Evolutionary conservation across 23 tunicate genomes (phyloP).

Genomic region (Styela clava): DNA sequence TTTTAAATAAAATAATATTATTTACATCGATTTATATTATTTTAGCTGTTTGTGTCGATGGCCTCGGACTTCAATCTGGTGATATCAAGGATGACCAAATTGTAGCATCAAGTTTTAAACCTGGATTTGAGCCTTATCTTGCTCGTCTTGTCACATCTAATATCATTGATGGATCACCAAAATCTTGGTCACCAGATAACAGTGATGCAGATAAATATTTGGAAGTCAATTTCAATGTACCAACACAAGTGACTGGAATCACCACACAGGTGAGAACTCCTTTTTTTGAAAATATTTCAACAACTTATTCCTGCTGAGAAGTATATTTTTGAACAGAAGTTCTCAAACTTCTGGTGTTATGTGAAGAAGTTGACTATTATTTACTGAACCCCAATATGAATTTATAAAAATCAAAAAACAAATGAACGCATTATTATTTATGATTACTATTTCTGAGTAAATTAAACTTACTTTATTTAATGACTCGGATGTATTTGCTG

Average conservation of each 20-base stretch:
- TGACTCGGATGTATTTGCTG: too few relatives aligned
- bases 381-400: too few relatives aligned
- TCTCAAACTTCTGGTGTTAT: too few relatives aligned
- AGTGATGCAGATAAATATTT: slow-evolving; percentile 47
- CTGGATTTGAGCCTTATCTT: slow-evolving; percentile 42
- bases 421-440: too few relatives aligned
- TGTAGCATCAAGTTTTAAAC: slow-evolving; percentile 48
- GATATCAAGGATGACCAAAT: slow-evolving; percentile 49
- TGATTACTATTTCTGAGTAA: too few relatives aligned
- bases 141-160: slow-evolving; percentile 30
- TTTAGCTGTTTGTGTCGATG: slow-evolving; percentile 41
- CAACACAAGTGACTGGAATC: slow-evolving; percentile 55
- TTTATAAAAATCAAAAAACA: too few relatives aligned
- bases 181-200: slow-evolving; percentile 75
- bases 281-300: too few relatives aligned
- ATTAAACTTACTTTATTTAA: too few relatives aligned
- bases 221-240: slow-evolving; percentile 59
- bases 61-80: slow-evolving; percentile 74
- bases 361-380: too few relatives aligned
- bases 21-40: neutral
- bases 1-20: too few relatives aligned
- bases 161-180: neutral
- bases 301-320: too few relatives aligned
- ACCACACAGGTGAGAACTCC: slow-evolving; percentile 75
- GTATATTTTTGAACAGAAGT: too few relatives aligned